Conservation (phyloP, 1,140 invertebrate genomes). For the Lepidurus arcticus region DNA sequence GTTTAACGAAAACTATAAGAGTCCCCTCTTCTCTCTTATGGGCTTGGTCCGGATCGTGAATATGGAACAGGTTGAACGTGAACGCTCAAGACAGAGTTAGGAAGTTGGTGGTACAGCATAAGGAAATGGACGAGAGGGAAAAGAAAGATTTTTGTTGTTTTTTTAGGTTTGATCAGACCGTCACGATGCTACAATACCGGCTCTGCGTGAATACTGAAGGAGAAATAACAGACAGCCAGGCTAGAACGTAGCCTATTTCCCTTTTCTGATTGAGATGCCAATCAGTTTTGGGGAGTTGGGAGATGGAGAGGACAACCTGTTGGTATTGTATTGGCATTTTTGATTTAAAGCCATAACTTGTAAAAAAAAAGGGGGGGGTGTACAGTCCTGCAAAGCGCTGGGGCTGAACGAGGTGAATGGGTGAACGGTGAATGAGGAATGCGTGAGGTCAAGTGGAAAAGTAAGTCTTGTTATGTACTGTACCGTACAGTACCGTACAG, state of each 20-base stretch:
- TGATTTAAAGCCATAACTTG: background rate
- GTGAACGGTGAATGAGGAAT: background rate
- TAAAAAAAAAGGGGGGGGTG: background rate
- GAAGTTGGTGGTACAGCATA: background rate
- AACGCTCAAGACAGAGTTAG: background rate
- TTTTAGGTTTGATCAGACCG: background rate
- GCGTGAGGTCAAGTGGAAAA: slow-evolving; percentile 7
- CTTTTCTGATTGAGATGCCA: slow-evolving; percentile 19
- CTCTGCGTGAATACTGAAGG: background rate
- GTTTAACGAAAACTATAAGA: slow-evolving; percentile 20
- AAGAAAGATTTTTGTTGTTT: too few species aligned
- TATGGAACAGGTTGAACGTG: slow-evolving; percentile 6
- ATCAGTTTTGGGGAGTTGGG: background rate
- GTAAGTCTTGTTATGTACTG: background rate
- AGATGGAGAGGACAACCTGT: background rate
- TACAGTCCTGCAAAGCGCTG: background rate
- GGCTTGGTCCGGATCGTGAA: slow-evolving; percentile 17
- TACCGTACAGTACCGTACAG: too few species aligned
- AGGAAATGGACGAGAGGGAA: background rate
- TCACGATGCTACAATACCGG: slow-evolving; percentile 21
- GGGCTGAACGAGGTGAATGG: background rate
- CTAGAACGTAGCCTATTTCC: slow-evolving; percentile 5
- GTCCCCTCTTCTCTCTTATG: background rate
- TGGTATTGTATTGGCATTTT: slow-evolving; percentile 3
- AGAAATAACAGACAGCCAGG: background rate